These are phyloP conservation scores for Copidosoma aretas DNA, from an alignment of 2,888 invertebrate species.

Conservation along the genomic window DNA sequence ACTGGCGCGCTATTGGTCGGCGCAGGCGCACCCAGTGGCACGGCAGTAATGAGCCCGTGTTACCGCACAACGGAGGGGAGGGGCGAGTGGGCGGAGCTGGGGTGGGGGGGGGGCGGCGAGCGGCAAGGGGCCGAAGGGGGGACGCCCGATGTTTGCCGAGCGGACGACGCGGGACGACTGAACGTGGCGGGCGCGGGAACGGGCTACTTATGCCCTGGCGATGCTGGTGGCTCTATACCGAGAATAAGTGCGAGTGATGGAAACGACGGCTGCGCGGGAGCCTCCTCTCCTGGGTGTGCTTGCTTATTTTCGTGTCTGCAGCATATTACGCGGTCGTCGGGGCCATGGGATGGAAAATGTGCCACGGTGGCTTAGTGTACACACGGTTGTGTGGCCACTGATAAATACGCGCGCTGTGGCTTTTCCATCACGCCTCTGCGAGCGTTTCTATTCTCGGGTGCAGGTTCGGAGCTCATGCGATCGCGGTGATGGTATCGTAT, in stretches of 20 bases:
- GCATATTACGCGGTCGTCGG: too few species aligned
- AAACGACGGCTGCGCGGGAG: too few species aligned
- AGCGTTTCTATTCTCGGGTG: too few species aligned
- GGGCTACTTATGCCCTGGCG: slow-evolving; percentile 57
- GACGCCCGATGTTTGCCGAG: slow-evolving; percentile 38
- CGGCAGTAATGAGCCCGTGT: not conserved
- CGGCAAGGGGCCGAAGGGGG: not conserved
- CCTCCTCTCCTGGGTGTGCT: slow-evolving; percentile 1
- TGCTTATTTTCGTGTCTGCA: not conserved
- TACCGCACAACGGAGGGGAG: not conserved
- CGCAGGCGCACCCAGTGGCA: slow-evolving; percentile 1
- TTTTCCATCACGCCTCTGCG: too few species aligned
- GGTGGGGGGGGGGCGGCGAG: slow-evolving; percentile 33
- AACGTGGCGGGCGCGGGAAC: slow-evolving; percentile 52
- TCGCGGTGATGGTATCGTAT: too few species aligned
- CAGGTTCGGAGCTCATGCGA: too few species aligned
- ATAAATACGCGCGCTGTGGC: too few species aligned
- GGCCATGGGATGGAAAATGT: not conserved
- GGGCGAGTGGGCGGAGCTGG: not conserved
- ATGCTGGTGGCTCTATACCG: slow-evolving; percentile 55
- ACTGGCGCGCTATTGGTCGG: slow-evolving; percentile 30
- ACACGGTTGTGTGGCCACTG: too few species aligned
- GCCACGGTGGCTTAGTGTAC: not conserved
- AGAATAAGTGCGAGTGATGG: slow-evolving; percentile 12
- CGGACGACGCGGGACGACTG: slow-evolving; percentile 56